Percentiles rank a stretch among this genome's conserved stretches.
Evolutionary conservation across 2,797 vertebrate species (phyloP).

Genomic region (Sus cebifrons): DNA sequence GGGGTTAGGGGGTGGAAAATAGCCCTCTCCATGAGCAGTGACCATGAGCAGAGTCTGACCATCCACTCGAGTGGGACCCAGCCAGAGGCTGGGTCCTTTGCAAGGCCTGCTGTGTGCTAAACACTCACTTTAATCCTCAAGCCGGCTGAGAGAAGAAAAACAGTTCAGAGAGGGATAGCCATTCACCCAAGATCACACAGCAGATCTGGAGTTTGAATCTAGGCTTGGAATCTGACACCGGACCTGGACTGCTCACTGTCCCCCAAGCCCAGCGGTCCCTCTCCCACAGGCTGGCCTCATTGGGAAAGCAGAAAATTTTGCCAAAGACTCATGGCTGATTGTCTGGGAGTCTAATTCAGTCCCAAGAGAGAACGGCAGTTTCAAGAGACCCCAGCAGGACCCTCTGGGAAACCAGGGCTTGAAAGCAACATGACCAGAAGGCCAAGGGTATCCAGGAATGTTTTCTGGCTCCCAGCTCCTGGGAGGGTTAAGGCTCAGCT

Average conservation of each 20-base stretch:
- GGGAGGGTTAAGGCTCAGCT: not conserved
- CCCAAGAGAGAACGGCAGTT: not conserved
- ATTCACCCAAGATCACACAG: not conserved
- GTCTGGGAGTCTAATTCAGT: not conserved
- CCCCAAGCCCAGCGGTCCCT: not conserved
- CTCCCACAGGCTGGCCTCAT: not conserved
- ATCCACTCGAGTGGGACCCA: not conserved
- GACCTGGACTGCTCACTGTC: not conserved
- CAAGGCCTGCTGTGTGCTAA: not conserved
- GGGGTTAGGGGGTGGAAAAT: no score
- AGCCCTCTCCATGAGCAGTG: not conserved
- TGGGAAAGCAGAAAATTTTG: not conserved
- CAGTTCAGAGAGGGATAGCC: not conserved
- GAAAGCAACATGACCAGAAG: conserved; percentile 22
- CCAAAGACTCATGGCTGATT: not conserved
- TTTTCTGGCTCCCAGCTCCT: not conserved
- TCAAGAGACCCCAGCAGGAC: not conserved
- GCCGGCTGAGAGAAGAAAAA: not conserved
- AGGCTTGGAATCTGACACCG: not conserved
- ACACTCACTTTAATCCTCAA: not conserved
- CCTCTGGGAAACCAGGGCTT: not conserved
- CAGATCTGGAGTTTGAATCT: not conserved
- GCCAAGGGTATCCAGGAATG: not conserved
- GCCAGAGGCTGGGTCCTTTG: not conserved
- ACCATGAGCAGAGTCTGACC: not conserved